phyloP scores from a whole-genome alignment of 2,113 vertebrate species.

The Myiozetetes cayanensis region DNA sequence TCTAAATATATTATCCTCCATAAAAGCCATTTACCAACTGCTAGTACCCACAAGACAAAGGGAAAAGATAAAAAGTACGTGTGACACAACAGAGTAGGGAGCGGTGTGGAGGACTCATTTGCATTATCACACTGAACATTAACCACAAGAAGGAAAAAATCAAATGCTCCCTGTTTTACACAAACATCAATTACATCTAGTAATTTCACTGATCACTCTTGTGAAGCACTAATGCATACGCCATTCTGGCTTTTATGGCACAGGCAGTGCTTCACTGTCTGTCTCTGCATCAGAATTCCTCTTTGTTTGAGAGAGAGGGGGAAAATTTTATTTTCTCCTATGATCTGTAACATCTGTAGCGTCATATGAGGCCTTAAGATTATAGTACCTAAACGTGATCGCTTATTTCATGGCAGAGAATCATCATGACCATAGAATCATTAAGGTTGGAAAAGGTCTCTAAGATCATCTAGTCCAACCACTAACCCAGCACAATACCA shows the following conservation, averaged over 20 bases:
- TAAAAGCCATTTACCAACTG: constrained; percentile 72
- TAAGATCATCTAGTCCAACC: rapidly evolving
- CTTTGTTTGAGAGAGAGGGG: neutral
- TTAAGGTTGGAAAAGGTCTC: neutral
- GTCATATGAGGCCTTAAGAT: neutral
- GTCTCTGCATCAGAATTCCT: neutral
- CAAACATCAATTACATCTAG: constrained; percentile 67
- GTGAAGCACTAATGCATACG: neutral
- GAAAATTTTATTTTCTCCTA: neutral
- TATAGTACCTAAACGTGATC: neutral
- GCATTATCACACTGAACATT: constrained; percentile 73
- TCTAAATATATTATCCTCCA: constrained; percentile 68
- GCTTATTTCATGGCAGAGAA: neutral
- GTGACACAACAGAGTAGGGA: neutral
- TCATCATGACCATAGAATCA: neutral
- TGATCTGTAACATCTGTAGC: neutral
- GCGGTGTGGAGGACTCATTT: constrained; percentile 25
- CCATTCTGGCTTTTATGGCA: constrained; percentile 30
- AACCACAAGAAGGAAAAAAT: constrained; percentile 72
- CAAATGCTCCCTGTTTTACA: constrained; percentile 69
- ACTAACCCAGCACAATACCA: neutral
- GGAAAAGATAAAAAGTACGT: constrained; percentile 37
- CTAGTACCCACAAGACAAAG: constrained; percentile 65
- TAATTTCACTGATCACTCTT: constrained; percentile 72
- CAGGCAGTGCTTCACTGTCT: constrained; percentile 9